Evolutionary conservation across 2,113 vertebrate species (phyloP).

Genomic region (Hystrix cristata): DNA sequence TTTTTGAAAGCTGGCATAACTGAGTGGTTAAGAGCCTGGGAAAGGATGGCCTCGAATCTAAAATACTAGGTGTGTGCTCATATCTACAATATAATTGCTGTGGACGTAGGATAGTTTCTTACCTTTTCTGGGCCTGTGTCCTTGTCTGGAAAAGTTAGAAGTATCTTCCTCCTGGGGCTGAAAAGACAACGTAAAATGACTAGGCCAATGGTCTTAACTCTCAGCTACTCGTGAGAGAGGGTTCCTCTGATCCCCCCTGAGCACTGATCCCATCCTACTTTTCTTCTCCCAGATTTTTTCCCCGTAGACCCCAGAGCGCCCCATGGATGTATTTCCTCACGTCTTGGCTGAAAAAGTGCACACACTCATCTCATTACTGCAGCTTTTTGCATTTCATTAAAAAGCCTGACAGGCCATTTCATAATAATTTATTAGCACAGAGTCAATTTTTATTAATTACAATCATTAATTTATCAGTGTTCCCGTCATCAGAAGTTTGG

Average conservation of each 20-base stretch:
- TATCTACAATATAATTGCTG: background rate
- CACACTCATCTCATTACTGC: constrained; percentile 79
- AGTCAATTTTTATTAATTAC: constrained; percentile 86
- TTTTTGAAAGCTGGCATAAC: background rate
- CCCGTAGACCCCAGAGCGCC: background rate
- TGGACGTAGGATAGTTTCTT: background rate
- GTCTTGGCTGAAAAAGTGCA: constrained; percentile 79
- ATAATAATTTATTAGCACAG: constrained; percentile 85
- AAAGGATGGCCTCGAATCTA: background rate
- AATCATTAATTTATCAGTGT: constrained; percentile 86
- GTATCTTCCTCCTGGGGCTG: background rate
- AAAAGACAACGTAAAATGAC: background rate
- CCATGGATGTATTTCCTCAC: constrained; percentile 66
- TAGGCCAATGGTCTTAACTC: too few species aligned
- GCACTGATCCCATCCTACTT: too few species aligned
- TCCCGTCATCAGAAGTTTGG: constrained; percentile 84
- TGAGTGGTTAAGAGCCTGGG: background rate
- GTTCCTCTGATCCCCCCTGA: background rate
- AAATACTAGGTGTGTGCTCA: background rate
- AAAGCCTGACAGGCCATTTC: constrained; percentile 83
- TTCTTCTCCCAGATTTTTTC: background rate
- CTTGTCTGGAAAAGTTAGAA: background rate
- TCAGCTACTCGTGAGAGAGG: accelerated
- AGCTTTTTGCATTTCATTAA: constrained; percentile 86
- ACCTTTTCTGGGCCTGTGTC: background rate